Percentiles rank a stretch among this genome's conserved stretches.
These are phyloP conservation scores for Hyphantria cunea DNA, from an alignment of 1,140 invertebrate species.

Conservation along the genomic window DNA sequence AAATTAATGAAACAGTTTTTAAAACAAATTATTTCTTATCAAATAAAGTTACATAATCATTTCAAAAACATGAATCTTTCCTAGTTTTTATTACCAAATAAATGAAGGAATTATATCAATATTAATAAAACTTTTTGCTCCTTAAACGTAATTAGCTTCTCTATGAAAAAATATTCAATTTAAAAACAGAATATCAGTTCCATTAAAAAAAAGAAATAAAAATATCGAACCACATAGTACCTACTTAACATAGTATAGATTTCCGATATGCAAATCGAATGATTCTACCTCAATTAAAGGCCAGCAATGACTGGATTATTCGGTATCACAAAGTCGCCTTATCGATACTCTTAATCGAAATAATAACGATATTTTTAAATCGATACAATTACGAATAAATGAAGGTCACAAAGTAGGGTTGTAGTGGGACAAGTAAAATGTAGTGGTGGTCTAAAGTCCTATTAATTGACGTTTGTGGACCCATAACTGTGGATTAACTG, in stretches of 20 bases:
- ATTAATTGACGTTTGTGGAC: too few relatives aligned
- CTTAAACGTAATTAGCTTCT: not conserved
- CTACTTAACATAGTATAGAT: slow-evolving; percentile 15
- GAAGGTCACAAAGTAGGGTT: not conserved
- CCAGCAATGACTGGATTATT: slow-evolving; percentile 10
- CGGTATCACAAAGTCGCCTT: slow-evolving; percentile 1
- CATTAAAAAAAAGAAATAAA: slow-evolving; percentile 2
- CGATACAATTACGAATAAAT: slow-evolving; percentile 24
- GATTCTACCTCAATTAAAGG: slow-evolving; percentile 19
- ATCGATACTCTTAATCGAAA: slow-evolving; percentile 39
- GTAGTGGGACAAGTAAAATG: not conserved
- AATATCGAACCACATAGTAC: slow-evolving; percentile 8
- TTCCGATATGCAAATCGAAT: slow-evolving; percentile 23
- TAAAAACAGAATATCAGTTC: not conserved
- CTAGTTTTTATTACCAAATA: too few relatives aligned
- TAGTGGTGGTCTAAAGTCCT: too few relatives aligned
- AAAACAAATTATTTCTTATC: too few relatives aligned
- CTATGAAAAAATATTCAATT: not conserved
- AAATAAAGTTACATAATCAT: too few relatives aligned
- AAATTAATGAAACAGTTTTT: too few relatives aligned
- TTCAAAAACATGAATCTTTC: too few relatives aligned
- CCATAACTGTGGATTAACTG: too few relatives aligned
- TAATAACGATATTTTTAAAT: slow-evolving; percentile 33
- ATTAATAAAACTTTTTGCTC: not conserved
- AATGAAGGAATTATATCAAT: too few relatives aligned